These are phyloP conservation scores for Acleris literana DNA, from an alignment of 2,888 invertebrate genomes.

Conservation along the genomic window DNA sequence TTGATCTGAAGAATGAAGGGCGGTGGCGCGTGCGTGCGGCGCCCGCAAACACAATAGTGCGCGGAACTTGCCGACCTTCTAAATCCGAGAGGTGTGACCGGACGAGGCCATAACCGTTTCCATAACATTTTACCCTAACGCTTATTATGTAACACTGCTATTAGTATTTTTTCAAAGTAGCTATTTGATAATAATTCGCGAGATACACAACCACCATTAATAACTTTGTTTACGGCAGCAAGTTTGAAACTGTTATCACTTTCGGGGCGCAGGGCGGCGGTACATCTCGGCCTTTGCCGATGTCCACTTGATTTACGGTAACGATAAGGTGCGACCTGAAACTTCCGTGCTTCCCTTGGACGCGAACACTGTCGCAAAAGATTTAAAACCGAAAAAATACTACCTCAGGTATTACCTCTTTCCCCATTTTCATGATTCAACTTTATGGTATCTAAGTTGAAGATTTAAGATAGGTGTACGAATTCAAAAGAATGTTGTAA, in stretches of 20 bases:
- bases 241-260: constrained; percentile 72
- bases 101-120: constrained; percentile 26
- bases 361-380: constrained; percentile 61
- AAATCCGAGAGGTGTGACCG: constrained; percentile 34
- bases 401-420: constrained; percentile 37
- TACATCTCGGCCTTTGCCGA: constrained; percentile 65
- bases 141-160: constrained; percentile 23
- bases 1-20: constrained; percentile 66
- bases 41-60: constrained; percentile 47
- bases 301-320: constrained; percentile 77
- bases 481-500: constrained; percentile 32
- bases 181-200: constrained; percentile 32
- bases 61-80: constrained; percentile 20
- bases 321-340: constrained; percentile 76
- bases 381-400: constrained; percentile 70
- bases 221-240: constrained; percentile 66
- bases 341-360: constrained; percentile 61
- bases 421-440: constrained; percentile 37
- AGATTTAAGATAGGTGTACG: constrained; percentile 35
- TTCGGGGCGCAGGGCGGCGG: constrained; percentile 57
- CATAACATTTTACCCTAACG: constrained; percentile 26
- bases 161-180: constrained; percentile 22
- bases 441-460: constrained; percentile 37
- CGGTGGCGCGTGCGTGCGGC: constrained; percentile 50
- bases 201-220: constrained; percentile 47